Evolutionary conservation across 1,140 invertebrate genomes (phyloP).

Genomic region (Argopecten irradians): DNA sequence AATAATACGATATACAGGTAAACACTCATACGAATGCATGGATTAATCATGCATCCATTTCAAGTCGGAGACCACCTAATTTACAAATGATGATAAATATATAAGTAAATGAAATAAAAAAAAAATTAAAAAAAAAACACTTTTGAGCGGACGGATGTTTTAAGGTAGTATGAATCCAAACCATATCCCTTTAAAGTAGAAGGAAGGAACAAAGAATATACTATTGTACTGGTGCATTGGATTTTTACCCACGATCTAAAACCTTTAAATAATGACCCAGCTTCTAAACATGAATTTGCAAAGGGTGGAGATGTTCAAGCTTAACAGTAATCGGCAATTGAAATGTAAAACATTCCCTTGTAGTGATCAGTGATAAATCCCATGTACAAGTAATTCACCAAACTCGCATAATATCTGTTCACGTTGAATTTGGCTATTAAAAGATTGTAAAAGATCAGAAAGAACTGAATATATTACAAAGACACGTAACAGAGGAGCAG

Average conservation of each 20-base stretch:
- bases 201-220: too few relatives aligned
- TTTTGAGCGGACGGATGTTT: too few relatives aligned
- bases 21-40: too few relatives aligned
- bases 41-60: too few relatives aligned
- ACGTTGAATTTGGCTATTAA: not conserved
- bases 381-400: not conserved
- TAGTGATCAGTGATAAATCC: not conserved
- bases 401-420: not conserved
- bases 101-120: too few relatives aligned
- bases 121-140: too few relatives aligned
- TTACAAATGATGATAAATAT: too few relatives aligned
- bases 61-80: too few relatives aligned
- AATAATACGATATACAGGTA: too few relatives aligned
- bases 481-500: not conserved
- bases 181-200: not conserved
- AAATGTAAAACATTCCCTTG: not conserved
- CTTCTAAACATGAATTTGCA: not conserved
- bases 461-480: not conserved
- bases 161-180: not conserved
- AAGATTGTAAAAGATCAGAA: not conserved
- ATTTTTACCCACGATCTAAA: not conserved
- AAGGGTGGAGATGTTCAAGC: not conserved
- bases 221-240: not conserved
- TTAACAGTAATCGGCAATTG: not conserved
- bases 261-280: not conserved